Evolutionary conservation across 2,888 invertebrate species (phyloP).

Genomic region (Drosophila koepferae): DNA sequence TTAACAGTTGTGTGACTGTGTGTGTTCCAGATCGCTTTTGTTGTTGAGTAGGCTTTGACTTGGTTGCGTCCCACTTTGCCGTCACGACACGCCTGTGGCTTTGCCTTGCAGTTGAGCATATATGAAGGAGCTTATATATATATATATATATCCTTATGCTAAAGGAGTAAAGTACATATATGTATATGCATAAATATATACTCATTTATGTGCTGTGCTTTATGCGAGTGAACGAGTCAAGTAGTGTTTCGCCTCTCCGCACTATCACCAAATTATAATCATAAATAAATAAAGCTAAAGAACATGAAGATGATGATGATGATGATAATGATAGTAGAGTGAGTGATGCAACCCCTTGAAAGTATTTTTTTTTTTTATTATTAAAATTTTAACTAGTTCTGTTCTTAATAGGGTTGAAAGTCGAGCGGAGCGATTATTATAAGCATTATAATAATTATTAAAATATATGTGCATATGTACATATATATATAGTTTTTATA

Average conservation of each 20-base stretch:
- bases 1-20: slow-evolving; percentile 49
- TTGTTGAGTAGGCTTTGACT: slow-evolving; percentile 71
- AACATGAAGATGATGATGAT: slow-evolving; percentile 8
- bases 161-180: slow-evolving; percentile 8
- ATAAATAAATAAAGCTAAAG: slow-evolving; percentile 47
- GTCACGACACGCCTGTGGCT: slow-evolving; percentile 46
- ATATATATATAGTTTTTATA: slow-evolving; percentile 9
- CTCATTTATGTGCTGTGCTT: slow-evolving; percentile 15
- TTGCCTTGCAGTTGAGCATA: neutral
- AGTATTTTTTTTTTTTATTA: neutral
- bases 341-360: slow-evolving; percentile 35
- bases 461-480: neutral
- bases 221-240: slow-evolving; percentile 45
- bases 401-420: slow-evolving; percentile 50
- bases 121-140: slow-evolving; percentile 13
- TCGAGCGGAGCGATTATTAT: slow-evolving; percentile 56
- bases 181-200: no score
- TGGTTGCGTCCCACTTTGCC: slow-evolving; percentile 76
- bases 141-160: slow-evolving; percentile 1
- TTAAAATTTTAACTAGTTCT: slow-evolving; percentile 33
- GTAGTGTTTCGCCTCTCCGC: slow-evolving; percentile 26
- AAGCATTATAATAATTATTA: slow-evolving; percentile 54
- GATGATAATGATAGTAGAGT: slow-evolving; percentile 7
- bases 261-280: slow-evolving; percentile 43
- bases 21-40: slow-evolving; percentile 46